These are phyloP conservation scores for Diplolepis rosae DNA, from an alignment of 2,888 invertebrate genomes.

Conservation along the genomic window DNA sequence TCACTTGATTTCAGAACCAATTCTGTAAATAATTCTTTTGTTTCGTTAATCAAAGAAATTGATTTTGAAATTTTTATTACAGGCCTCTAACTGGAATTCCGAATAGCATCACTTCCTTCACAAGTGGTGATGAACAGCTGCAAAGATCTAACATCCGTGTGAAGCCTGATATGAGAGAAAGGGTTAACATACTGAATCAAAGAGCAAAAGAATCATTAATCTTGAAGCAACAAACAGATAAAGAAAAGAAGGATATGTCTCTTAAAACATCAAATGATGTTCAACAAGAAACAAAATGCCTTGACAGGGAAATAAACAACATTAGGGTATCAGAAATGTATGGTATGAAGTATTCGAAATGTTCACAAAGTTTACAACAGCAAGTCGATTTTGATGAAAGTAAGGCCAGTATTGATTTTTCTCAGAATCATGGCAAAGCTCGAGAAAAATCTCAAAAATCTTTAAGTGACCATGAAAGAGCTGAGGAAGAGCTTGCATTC, in stretches of 20 bases:
- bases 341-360: no score
- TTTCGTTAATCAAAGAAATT: not conserved
- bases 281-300: no score
- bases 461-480: not conserved
- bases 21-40: no score
- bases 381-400: not conserved
- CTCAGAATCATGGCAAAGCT: not conserved
- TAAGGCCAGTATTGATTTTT: not conserved
- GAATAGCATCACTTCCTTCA: not conserved
- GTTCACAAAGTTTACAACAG: not conserved
- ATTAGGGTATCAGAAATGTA: not conserved
- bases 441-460: not conserved
- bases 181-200: not conserved
- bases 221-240: not conserved
- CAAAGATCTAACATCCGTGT: not conserved
- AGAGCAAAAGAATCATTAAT: not conserved
- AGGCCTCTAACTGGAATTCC: conserved; percentile 43
- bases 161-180: not conserved
- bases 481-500: conserved; percentile 34
- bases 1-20: no score
- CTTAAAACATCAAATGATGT: not conserved
- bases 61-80: conserved; percentile 23
- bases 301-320: not conserved
- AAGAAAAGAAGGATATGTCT: not conserved
- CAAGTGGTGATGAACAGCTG: not conserved